Evolutionary conservation across 2,113 vertebrate species (phyloP).

Genomic region (Tragelaphus imberbis): DNA sequence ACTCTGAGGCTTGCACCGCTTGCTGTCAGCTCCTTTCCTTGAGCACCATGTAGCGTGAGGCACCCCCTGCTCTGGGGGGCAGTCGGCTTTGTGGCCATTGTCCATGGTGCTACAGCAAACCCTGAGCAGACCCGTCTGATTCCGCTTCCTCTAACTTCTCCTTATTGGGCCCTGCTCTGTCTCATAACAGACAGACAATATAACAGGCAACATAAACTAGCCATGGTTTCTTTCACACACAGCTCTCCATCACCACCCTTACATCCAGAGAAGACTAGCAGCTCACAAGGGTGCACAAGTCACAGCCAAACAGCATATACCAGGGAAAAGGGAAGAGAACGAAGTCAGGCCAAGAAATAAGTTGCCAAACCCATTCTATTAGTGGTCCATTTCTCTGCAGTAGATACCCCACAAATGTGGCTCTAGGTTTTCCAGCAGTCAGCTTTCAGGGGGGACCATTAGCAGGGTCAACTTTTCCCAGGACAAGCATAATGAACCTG

Average conservation of each 20-base stretch:
- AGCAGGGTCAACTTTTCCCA: background rate
- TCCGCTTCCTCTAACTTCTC: background rate
- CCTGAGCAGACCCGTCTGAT: background rate
- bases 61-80: accelerated
- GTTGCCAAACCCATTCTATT: background rate
- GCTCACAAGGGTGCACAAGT: background rate
- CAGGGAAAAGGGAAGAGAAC: background rate
- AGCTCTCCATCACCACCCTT: background rate
- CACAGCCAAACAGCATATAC: background rate
- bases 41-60: background rate
- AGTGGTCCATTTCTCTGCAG: accelerated
- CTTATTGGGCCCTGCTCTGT: background rate
- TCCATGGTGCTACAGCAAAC: background rate
- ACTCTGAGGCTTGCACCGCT: background rate
- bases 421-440: background rate
- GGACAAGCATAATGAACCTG: background rate
- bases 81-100: no score
- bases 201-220: background rate
- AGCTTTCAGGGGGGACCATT: background rate
- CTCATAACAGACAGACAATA: background rate
- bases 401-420: no score
- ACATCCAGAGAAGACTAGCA: background rate
- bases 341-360: background rate
- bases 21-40: background rate
- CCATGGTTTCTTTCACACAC: background rate